Conservation (phyloP, 2,797 vertebrate genomes). For the Megalops cyprinoides region DNA sequence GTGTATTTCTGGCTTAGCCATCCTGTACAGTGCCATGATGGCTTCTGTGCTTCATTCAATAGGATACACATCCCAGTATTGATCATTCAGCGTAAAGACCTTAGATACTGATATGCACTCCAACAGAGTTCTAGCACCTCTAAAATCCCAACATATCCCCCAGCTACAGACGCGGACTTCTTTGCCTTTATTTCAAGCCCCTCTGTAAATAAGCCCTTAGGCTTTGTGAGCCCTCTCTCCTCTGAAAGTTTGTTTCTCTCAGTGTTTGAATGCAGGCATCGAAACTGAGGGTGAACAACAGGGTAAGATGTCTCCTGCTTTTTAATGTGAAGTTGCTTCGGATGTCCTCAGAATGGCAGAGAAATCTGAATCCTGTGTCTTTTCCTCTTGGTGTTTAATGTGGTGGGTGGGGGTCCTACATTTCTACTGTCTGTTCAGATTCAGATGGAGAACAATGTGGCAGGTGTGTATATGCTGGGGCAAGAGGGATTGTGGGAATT, state of each 20-base stretch:
- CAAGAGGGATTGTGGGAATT: too few species aligned
- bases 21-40: neutral
- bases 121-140: neutral
- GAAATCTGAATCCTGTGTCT: neutral
- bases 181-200: neutral
- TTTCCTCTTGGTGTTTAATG: neutral
- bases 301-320: neutral
- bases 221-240: neutral
- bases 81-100: too few species aligned
- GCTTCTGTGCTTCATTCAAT: neutral
- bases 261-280: neutral
- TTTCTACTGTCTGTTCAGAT: neutral
- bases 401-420: neutral
- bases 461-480: neutral
- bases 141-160: neutral
- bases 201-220: neutral
- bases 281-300: neutral
- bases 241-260: neutral
- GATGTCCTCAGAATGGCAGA: neutral
- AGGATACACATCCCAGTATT: neutral
- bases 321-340: constrained; percentile 12
- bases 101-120: neutral
- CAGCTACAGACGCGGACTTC: neutral
- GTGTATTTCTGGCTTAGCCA: neutral
- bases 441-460: neutral